Conservation (phyloP, 1,140 invertebrate species). For the Drosophila murphyi region DNA sequence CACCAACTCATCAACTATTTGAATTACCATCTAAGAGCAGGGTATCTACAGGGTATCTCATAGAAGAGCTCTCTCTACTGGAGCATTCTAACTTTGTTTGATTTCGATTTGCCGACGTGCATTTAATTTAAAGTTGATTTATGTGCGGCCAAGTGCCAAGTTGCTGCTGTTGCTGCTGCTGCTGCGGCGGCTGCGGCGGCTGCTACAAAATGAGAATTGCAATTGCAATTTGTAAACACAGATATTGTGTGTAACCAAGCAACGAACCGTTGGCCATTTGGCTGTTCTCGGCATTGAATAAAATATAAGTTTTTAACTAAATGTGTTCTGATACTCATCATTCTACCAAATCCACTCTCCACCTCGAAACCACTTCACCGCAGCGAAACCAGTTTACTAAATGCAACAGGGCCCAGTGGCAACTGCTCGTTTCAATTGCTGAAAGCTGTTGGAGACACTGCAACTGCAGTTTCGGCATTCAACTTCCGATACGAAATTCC, state of each 20-base stretch:
- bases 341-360: too few species aligned
- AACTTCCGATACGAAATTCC: conserved; percentile 15
- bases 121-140: conserved; percentile 82
- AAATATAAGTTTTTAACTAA: conserved; percentile 64
- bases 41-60: too few species aligned
- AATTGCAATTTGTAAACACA: conserved; percentile 56
- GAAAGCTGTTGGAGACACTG: conserved; percentile 14
- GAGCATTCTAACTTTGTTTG: conserved; percentile 3
- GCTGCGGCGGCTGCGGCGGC: too few species aligned
- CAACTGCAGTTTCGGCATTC: not conserved
- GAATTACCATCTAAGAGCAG: too few species aligned
- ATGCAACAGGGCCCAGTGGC: conserved; percentile 54
- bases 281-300: conserved; percentile 42
- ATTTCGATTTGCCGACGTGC: conserved; percentile 49
- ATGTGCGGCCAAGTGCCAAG: conserved; percentile 44
- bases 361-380: not conserved
- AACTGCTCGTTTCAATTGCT: not conserved
- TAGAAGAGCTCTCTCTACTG: too few species aligned
- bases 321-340: conserved; percentile 20
- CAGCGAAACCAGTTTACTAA: conserved; percentile 13
- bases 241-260: conserved; percentile 56
- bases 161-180: conserved; percentile 10
- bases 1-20: too few species aligned
- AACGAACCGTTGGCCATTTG: not conserved
- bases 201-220: conserved; percentile 62